Base-by-base conservation (phyloP, 2,113 vertebrate species). In the Dolichallabes microphthalmus region DNA sequence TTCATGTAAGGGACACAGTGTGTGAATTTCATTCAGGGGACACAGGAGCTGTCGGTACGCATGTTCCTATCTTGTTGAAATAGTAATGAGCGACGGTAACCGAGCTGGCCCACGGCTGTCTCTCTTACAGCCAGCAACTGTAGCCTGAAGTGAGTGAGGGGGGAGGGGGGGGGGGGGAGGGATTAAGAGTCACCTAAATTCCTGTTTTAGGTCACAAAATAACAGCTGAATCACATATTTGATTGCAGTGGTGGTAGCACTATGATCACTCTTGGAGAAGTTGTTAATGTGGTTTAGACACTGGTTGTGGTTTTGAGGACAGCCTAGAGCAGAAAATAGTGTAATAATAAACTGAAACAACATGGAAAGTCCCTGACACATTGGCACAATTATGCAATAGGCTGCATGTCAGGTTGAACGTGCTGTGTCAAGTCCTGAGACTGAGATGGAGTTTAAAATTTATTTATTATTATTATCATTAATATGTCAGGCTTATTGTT, bases 21-120 rank as follows among this genome's bases (percentile, higher is more conserved):
- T 93, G 86, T 94, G 88, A n/a, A 80, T n/a, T 82, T 85, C 83
- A 82, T 82, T 85, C 76, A 58, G 15, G 19, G 60, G 82, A 86
- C 85, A 88, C 91, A 90, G 86, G 92, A 94, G 93, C 93, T 94
- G 93, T 94, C 92, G 92, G 88, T 91, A 90, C 88, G 84, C 89
- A 89, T 93, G 94, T 94, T 94, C 92, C 89, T 60, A 90, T 92
- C 85, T 89, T 90, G 90, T 90, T 95, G 89, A 94, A 95, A 95
- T 93, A 95, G 90, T 95, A 92, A 95, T 94, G 94, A 94, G 93
- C 82, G 88, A 89, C 82, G 88, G 92, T 94, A 93, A 94, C 91
- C 2, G 90, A 92, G 90, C 91, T 73, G 88, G 86, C 73, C 30
- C 27, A 64, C 68, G 84, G 76, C 89, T 90, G 92, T 92, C 90